Evolutionary conservation across 2,797 vertebrate genomes (phyloP).

Genomic region (Bradypodion pumilum): DNA sequence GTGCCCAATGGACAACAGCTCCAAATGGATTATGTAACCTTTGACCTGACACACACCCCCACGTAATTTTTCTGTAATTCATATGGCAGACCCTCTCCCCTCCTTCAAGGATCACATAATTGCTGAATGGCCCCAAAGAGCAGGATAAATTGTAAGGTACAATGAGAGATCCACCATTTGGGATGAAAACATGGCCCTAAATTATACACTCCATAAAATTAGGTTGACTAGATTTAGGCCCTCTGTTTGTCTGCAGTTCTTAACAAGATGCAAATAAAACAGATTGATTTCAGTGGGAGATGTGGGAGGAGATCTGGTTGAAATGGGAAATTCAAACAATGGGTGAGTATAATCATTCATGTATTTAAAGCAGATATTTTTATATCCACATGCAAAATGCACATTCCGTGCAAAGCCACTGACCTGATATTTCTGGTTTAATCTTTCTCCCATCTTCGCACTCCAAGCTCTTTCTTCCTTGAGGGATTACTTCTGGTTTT

Average conservation of each 20-base stretch:
- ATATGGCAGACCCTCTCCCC: too few relatives aligned
- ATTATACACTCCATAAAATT: not conserved
- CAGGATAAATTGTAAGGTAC: not conserved
- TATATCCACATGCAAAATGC: not conserved
- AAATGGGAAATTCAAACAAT: not conserved
- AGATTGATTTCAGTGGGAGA: not conserved
- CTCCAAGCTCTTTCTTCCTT: slow-evolving; percentile 61
- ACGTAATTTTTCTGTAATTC: too few relatives aligned
- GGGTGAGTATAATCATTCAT: not conserved
- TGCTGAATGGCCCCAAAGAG: too few relatives aligned
- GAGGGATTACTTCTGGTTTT: slow-evolving; percentile 55
- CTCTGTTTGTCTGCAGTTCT: not conserved
- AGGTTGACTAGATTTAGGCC: too few relatives aligned
- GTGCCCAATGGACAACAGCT: too few relatives aligned
- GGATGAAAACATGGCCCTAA: not conserved
- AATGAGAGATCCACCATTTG: not conserved
- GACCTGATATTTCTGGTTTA: slow-evolving; percentile 68
- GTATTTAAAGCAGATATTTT: not conserved
- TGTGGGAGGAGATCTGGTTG: not conserved
- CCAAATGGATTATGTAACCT: too few relatives aligned
- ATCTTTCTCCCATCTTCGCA: slow-evolving; percentile 36
- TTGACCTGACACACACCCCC: too few relatives aligned
- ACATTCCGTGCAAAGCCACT: slow-evolving; percentile 42
- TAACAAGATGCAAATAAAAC: not conserved
- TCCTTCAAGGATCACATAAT: too few relatives aligned